Percentiles rank a stretch among this genome's conserved stretches.
These are phyloP conservation scores for Perizoma affinitatum DNA, from an alignment of 2,888 invertebrate genomes.

Conservation along the genomic window DNA sequence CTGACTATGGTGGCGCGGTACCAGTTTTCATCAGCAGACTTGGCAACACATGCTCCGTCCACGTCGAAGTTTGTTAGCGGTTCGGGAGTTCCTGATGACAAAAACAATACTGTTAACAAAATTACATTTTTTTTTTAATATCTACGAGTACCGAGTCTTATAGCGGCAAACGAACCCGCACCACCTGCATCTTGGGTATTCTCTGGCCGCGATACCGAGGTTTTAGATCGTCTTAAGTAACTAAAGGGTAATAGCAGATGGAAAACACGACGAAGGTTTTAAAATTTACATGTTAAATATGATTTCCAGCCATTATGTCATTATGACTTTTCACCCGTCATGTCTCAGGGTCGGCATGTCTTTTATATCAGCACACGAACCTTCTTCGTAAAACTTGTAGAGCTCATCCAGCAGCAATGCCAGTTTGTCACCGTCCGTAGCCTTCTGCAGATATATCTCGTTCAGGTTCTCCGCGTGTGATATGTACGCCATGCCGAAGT, in stretches of 20 bases:
- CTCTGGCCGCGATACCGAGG: no score
- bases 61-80: conserved; percentile 69
- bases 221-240: no score
- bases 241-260: no score
- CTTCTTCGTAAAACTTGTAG: conserved; percentile 82
- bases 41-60: conserved; percentile 85
- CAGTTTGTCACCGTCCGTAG: conserved; percentile 74
- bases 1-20: conserved; percentile 85
- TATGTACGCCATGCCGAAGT: conserved; percentile 83
- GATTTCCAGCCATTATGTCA: no score
- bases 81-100: conserved; percentile 64
- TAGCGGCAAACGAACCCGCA: no score
- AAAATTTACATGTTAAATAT: neutral
- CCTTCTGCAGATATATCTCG: conserved; percentile 86
- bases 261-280: no score
- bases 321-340: no score
- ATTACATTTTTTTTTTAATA: neutral
- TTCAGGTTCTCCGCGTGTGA: conserved; percentile 83
- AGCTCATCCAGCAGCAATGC: conserved; percentile 83
- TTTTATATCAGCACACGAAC: conserved; percentile 41
- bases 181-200: no score
- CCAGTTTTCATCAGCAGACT: conserved; percentile 87
- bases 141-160: neutral
- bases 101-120: conserved; percentile 7
- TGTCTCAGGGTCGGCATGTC: no score